Evolutionary conservation across 2,888 invertebrate species (phyloP).

Genomic region (Leptinotarsa rubiginosa): DNA sequence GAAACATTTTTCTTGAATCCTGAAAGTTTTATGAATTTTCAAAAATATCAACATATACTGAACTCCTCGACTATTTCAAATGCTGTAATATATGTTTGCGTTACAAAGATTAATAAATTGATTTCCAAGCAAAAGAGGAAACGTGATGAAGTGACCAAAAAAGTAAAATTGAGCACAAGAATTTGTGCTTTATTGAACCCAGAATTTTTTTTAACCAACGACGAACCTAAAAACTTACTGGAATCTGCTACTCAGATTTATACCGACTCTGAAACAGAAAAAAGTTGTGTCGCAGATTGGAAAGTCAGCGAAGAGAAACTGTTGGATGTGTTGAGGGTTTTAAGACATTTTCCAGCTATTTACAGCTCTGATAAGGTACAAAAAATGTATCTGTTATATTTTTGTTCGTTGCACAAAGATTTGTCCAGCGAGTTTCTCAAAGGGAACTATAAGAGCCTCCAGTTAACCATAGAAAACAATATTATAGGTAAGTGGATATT

Average conservation of each 20-base stretch:
- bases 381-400: slow-evolving; percentile 54
- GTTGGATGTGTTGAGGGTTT: slow-evolving; percentile 49
- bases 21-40: slow-evolving; percentile 35
- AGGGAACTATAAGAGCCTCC: slow-evolving; percentile 34
- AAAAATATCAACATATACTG: slow-evolving; percentile 42
- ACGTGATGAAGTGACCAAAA: slow-evolving; percentile 43
- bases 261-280: slow-evolving; percentile 18
- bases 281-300: slow-evolving; percentile 8
- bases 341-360: slow-evolving; percentile 56
- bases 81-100: slow-evolving; percentile 49
- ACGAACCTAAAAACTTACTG: slow-evolving; percentile 33
- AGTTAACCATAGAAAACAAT: slow-evolving; percentile 39
- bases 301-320: slow-evolving; percentile 47
- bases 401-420: slow-evolving; percentile 57
- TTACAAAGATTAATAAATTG: slow-evolving; percentile 57
- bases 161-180: slow-evolving; percentile 47
- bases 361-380: slow-evolving; percentile 52
- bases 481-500: slow-evolving; percentile 53
- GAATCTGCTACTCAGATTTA: slow-evolving; percentile 42
- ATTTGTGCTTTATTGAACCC: slow-evolving; percentile 43
- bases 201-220: slow-evolving; percentile 30
- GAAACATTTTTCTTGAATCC: slow-evolving; percentile 46
- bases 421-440: slow-evolving; percentile 41
- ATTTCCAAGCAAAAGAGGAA: slow-evolving; percentile 57
- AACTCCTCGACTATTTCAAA: slow-evolving; percentile 49